A percentile compares a stretch with the other conserved stretches of the same genome.
Evolutionary conservation across 2,888 invertebrate genomes (phyloP).

Genomic region (Chrysina gloriosa): DNA sequence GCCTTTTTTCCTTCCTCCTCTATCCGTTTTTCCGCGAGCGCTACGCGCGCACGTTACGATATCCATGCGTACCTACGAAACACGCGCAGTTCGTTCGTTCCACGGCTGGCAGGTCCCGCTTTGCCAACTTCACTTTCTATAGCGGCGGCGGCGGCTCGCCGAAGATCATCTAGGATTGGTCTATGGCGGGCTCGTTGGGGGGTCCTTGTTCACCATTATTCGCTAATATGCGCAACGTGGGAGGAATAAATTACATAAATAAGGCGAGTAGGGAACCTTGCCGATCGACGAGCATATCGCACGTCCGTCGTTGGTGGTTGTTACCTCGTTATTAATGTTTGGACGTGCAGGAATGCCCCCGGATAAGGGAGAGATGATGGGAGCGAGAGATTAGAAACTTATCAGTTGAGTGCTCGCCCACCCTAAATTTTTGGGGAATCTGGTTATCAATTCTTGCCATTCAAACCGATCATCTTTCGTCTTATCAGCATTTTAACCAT

Average conservation of each 20-base stretch:
- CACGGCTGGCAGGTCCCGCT: background rate
- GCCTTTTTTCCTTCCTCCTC: too few species aligned
- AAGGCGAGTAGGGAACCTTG: slow-evolving; percentile 49
- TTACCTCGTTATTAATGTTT: too few species aligned
- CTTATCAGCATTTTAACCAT: too few species aligned
- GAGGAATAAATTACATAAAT: slow-evolving; percentile 54
- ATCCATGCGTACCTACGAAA: background rate
- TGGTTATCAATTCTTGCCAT: too few species aligned
- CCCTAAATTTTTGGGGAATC: too few species aligned
- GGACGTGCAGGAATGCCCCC: too few species aligned
- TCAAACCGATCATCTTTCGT: too few species aligned
- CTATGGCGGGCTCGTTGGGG: slow-evolving; percentile 43
- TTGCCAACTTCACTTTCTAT: slow-evolving; percentile 27
- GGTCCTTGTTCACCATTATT: slow-evolving; percentile 50
- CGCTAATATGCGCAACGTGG: slow-evolving; percentile 52
- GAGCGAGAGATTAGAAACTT: too few species aligned
- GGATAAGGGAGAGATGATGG: too few species aligned
- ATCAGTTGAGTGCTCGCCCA: too few species aligned
- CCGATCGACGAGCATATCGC: slow-evolving; percentile 38
- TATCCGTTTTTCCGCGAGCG: too few species aligned
- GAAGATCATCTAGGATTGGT: slow-evolving; percentile 51
- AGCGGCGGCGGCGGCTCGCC: background rate
- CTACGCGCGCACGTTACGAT: background rate
- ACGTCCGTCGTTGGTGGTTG: too few species aligned
- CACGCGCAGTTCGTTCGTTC: background rate